These are phyloP conservation scores for Patella ulyssiponensis DNA, from an alignment of 2,888 invertebrate species.

Conservation along the genomic window DNA sequence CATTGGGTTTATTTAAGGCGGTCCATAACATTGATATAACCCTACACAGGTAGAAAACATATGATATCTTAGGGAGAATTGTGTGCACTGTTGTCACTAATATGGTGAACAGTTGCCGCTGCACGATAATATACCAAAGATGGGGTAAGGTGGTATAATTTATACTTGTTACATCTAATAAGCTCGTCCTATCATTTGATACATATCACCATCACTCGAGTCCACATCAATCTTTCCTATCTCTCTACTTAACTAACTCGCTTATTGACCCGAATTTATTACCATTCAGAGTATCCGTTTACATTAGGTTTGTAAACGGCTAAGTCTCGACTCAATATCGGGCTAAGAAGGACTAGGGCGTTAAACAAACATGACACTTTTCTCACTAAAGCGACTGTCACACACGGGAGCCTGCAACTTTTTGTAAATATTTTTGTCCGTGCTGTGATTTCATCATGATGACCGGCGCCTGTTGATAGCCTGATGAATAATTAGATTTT, in stretches of 20 bases:
- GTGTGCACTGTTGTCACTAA: no score
- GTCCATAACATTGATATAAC: no score
- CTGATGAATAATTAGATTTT: conserved; percentile 50
- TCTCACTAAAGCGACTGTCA: conserved; percentile 25
- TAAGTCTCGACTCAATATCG: conserved; percentile 11
- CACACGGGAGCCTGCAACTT: conserved; percentile 50
- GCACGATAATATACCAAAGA: no score
- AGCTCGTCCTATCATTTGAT: no score
- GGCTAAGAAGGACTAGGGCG: conserved; percentile 5
- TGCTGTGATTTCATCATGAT: conserved; percentile 55
- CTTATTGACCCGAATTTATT: conserved; percentile 7
- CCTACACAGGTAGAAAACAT: no score
- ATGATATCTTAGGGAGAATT: no score
- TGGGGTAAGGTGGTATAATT: no score
- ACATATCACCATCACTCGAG: no score
- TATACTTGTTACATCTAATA: no score
- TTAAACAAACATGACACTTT: conserved; percentile 8
- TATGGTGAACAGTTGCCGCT: no score
- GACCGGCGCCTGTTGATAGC: conserved; percentile 64
- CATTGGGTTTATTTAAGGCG: no score
- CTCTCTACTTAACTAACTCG: neutral
- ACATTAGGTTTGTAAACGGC: conserved; percentile 7
- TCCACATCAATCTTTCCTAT: no score
- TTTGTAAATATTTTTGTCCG: conserved; percentile 53
- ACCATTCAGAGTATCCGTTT: conserved; percentile 5